phyloP scores from a whole-genome alignment of 2,113 vertebrate genomes.

The Brienomyrus brachyistius region DNA sequence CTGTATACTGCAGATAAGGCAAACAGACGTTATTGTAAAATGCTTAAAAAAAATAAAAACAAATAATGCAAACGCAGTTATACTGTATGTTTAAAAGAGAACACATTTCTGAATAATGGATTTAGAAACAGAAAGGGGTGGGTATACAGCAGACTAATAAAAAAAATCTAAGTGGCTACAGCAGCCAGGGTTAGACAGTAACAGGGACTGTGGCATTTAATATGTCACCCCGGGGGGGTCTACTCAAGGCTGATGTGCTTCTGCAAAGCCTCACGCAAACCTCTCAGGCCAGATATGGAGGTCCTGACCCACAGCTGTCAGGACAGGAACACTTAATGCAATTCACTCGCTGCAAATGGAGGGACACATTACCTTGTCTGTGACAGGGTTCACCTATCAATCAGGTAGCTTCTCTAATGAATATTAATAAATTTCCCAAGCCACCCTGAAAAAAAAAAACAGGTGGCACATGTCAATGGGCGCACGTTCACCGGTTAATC shows the following conservation, averaged over 20 bases:
- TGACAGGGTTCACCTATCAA: not conserved
- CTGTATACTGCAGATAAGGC: not conserved
- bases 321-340: not conserved
- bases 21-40: not conserved
- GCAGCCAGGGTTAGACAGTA: not conserved
- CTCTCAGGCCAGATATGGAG: not conserved
- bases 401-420: not conserved
- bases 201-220: not conserved
- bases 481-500: not conserved
- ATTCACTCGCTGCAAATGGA: not conserved
- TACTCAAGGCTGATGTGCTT: not conserved
- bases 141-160: not conserved
- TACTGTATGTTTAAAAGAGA: conserved; percentile 4
- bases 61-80: not conserved
- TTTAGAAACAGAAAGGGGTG: not conserved
- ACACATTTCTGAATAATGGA: not conserved
- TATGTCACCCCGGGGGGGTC: not conserved
- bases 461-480: not conserved
- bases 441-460: not conserved
- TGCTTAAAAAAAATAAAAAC: not conserved
- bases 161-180: not conserved
- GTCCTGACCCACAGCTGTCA: not conserved
- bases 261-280: not conserved
- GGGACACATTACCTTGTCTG: not conserved
- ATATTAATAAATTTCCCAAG: not conserved